Base-by-base conservation (phyloP, 2,888 invertebrate genomes). In the Eurytoma californica region DNA sequence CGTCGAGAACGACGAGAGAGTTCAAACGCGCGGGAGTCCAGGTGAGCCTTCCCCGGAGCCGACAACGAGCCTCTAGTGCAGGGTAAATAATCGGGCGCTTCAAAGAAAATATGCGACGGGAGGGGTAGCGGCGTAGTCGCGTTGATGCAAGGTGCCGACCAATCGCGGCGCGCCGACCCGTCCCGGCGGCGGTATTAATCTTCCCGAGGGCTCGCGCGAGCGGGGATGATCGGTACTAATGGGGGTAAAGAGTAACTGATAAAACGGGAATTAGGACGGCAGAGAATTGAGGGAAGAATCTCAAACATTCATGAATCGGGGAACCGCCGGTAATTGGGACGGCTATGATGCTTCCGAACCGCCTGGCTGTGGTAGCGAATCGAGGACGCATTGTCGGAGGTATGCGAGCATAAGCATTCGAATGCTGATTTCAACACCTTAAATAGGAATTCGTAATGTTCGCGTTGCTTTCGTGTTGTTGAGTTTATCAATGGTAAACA, bases 81-180 rank as follows among this genome's bases (percentile, higher is more conserved):
- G 53, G 47, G 60, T 66, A 77, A 72, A 77, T 72, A 67, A 53
- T 72, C 53, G 66, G n/a, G 18, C 20, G 63, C 51, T 57, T 58
- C 18, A 72, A 77, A 72, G 77, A 77, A 72, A 70, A 77, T 66
- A 53, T 58, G 7, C 28, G n/a, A 28, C 7, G 39, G 47, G 57
- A 47, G 24, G 53, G 18, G n/a, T n/a, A 55, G 18, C 2, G 58
- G 2, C 47, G 39, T 47, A 1, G 13, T 16, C 20, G 39, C 47
- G 30, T n/a, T 47, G 47, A 65, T n/a, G 39, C n/a, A 49, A 49
- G 20, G 20, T 14, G 47, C n/a, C 18, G 47, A 65, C 24, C 66
- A 57, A 30, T 30, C 30, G 53, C 24, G 2, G 1, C 60, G 28
- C 2, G 66, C 3, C 49, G 49, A 65, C 66, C 66, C 66, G 49